phyloP scores from a whole-genome alignment of 2,113 vertebrate species.

The Desmodus rotundus region DNA sequence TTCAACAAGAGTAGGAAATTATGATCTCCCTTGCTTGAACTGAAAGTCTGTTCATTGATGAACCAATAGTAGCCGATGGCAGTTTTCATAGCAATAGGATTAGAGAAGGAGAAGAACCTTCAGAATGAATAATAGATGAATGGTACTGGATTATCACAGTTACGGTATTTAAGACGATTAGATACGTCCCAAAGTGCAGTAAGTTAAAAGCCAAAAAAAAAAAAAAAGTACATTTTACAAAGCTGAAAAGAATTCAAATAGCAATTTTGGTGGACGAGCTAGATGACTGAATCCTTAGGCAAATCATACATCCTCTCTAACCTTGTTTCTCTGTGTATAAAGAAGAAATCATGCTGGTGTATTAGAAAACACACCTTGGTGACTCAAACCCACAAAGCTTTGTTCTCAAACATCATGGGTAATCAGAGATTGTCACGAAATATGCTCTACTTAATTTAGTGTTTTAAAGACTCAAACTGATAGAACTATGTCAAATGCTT shows the following conservation, averaged over 20 bases:
- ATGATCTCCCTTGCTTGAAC: not conserved
- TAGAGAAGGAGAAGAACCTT: not conserved
- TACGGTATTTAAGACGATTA: not conserved
- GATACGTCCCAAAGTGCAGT: not conserved
- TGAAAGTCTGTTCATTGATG: not conserved
- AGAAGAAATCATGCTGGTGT: not conserved
- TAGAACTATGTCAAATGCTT: not conserved
- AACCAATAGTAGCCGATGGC: not conserved
- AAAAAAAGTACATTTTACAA: not conserved
- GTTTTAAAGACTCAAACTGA: not conserved
- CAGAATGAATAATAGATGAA: not conserved
- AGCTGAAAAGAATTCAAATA: not conserved
- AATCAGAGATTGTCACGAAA: not conserved
- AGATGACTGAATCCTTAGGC: not conserved
- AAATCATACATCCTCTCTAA: not conserved
- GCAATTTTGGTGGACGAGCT: not conserved
- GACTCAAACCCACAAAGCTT: not conserved
- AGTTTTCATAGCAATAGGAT: not conserved
- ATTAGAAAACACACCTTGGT: not conserved
- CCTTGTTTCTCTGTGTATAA: not conserved
- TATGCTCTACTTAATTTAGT: not conserved
- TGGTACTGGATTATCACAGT: not conserved
- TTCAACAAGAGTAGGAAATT: not conserved
- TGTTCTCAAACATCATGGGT: not conserved
- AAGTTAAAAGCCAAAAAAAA: not conserved